phyloP scores from a whole-genome alignment of 2,888 invertebrate species.

The Volucella inflata region DNA sequence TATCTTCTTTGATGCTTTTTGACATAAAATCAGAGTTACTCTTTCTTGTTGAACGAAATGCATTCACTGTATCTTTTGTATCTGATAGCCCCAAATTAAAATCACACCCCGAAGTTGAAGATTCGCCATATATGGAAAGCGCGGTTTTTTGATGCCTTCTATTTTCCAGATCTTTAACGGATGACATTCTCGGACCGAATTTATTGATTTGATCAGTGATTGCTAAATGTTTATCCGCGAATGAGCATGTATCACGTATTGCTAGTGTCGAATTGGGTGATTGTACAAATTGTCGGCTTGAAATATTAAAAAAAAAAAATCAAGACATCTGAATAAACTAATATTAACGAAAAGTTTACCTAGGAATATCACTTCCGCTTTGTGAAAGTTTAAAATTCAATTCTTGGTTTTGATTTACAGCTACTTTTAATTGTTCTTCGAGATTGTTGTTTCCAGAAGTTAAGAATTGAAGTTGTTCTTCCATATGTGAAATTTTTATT shows the following conservation, averaged over 20 bases:
- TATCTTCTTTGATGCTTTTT: slow-evolving; percentile 78
- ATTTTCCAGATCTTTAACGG: slow-evolving; percentile 31
- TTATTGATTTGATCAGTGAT: slow-evolving; percentile 29
- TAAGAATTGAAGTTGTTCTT: slow-evolving; percentile 87
- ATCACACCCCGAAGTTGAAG: slow-evolving; percentile 48
- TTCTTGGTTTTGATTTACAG: slow-evolving; percentile 86
- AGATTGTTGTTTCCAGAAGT: slow-evolving; percentile 86
- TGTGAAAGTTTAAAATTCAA: slow-evolving; percentile 85
- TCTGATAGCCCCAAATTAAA: slow-evolving; percentile 35
- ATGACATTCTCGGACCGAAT: slow-evolving; percentile 38
- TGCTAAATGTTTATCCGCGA: slow-evolving; percentile 6
- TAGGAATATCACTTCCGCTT: slow-evolving; percentile 82
- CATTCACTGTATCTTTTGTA: slow-evolving; percentile 15
- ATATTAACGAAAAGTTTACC: slow-evolving; percentile 77
- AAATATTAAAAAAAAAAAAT: slow-evolving; percentile 8
- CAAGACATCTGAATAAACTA: neutral
- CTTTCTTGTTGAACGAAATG: slow-evolving; percentile 12
- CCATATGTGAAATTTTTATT: slow-evolving; percentile 87
- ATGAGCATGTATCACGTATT: slow-evolving; percentile 35
- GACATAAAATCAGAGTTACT: slow-evolving; percentile 77
- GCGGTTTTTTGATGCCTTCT: slow-evolving; percentile 72
- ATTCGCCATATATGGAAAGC: slow-evolving; percentile 60
- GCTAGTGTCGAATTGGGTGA: slow-evolving; percentile 17
- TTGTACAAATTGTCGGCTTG: slow-evolving; percentile 50
- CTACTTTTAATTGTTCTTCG: slow-evolving; percentile 86